These are phyloP conservation scores for Haliclona indistincta DNA, from an alignment of 37 sponge, comb jelly and placozoan species.

Conservation along the genomic window DNA sequence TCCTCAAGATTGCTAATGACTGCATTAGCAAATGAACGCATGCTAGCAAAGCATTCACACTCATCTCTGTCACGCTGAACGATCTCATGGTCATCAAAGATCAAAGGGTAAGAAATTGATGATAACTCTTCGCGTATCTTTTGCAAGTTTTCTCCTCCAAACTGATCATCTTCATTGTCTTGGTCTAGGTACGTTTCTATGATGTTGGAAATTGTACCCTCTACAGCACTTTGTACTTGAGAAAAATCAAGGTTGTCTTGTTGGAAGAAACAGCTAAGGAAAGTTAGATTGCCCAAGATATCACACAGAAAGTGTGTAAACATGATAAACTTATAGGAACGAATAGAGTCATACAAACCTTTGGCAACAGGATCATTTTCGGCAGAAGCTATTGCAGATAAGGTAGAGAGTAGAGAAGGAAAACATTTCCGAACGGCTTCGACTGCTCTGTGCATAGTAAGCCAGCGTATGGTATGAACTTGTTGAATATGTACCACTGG, in stretches of 20 bases:
- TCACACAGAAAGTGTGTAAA: background rate
- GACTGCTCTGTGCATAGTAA: conserved; percentile 39
- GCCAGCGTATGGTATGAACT: conserved; percentile 29
- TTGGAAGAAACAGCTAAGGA: background rate
- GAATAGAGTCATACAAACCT: background rate
- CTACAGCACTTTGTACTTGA: conserved; percentile 10
- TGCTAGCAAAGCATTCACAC: background rate
- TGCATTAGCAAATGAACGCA: background rate
- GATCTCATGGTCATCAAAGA: conserved; percentile 7
- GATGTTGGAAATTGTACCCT: background rate
- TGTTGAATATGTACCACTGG: conserved; percentile 33
- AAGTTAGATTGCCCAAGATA: background rate
- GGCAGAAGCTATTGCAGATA: conserved; percentile 13
- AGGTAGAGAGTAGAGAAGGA: conserved; percentile 7
- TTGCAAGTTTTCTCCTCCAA: background rate
- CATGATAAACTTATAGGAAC: background rate
- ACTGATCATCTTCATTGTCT: no score
- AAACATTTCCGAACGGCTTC: conserved; percentile 12
- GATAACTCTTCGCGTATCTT: background rate
- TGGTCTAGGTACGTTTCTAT: background rate
- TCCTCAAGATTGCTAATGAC: background rate
- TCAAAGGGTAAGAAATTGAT: no score
- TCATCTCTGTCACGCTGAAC: background rate
- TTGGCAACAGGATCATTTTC: conserved; percentile 26
- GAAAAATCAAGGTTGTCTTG: background rate